These are phyloP conservation scores for Halcyon chelicuti DNA, from an alignment of 2,797 vertebrate genomes.

Conservation along the genomic window DNA sequence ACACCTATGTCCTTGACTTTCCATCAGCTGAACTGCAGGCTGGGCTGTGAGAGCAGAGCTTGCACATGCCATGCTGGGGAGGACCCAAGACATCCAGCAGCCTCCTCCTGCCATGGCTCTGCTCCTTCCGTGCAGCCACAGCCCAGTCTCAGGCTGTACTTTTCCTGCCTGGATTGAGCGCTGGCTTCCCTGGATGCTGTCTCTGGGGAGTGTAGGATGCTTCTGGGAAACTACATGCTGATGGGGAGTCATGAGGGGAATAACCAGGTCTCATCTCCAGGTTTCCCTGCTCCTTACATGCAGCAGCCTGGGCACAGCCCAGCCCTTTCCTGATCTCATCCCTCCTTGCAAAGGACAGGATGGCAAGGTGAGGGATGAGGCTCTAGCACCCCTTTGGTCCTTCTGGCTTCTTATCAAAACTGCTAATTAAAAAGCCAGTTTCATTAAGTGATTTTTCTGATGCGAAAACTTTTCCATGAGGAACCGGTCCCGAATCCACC, in stretches of 20 bases:
- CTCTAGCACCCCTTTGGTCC: neutral
- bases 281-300: neutral
- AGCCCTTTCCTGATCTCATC: neutral
- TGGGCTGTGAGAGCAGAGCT: neutral
- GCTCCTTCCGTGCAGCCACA: neutral
- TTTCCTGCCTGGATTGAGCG: neutral
- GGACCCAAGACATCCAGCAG: accelerated
- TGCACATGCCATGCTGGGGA: accelerated
- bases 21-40: accelerated
- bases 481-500: constrained; percentile 21
- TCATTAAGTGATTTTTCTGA: neutral
- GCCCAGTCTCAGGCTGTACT: neutral
- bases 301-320: neutral
- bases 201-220: neutral
- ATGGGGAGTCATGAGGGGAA: neutral
- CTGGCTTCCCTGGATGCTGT: neutral
- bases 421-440: constrained; percentile 23
- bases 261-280: neutral
- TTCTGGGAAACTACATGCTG: neutral
- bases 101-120: neutral
- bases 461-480: constrained; percentile 14
- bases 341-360: neutral
- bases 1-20: neutral
- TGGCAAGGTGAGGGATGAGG: neutral
- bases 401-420: neutral